Evolutionary conservation across 2,113 vertebrate genomes (phyloP), one percentile per base, ranked within the genome.

Genomic region (Psilopogon haemacephalus): DNA sequence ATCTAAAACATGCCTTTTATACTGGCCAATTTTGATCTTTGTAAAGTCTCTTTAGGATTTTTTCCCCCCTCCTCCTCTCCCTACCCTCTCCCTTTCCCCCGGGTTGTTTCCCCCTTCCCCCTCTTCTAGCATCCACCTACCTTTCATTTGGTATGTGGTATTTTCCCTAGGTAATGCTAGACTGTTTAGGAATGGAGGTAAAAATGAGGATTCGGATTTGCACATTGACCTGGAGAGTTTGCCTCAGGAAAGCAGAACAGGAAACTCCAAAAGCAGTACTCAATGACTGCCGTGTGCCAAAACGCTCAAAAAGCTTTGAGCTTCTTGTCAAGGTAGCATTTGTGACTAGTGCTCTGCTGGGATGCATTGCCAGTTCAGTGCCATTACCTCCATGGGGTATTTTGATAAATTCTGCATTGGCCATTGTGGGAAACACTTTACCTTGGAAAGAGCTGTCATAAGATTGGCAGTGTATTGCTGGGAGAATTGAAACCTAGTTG

Each of bases 381-480:
- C 55, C 83, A 92, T 83, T 96, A 86, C 46, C 77, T 84, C 70
- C 88, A 79, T 21, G 62, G 3, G 37, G 26, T 58, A 75, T 92
- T 96, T 96, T 94, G 60, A 35, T 56, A 75, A 96, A 79, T 44
- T 70, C 71, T 85, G 44, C 80, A 63, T 68, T 91, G 79, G 38
- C 85, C 35, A 37, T 79, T 91, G 70, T 33, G 73, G 73, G 75
- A 90, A 70, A 85, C 35, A 35, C 44, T 90, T 94, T 40, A 28
- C 44, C 38, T 90, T 59, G 59, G 35, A 92, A 73, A 88, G 54
- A 84, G 78, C 52, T 93, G 40, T 54, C 64, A 38, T 30, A 90
- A 55, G 38, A 90, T 81, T 26, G 46, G 79, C 63, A 75, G 19
- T 21, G 24, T 74, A 69, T 67, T 93, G 54, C 90, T 80, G 77